These are phyloP conservation scores for Drosophila miranda DNA, from an alignment of 1,140 invertebrate genomes.

Conservation along the genomic window DNA sequence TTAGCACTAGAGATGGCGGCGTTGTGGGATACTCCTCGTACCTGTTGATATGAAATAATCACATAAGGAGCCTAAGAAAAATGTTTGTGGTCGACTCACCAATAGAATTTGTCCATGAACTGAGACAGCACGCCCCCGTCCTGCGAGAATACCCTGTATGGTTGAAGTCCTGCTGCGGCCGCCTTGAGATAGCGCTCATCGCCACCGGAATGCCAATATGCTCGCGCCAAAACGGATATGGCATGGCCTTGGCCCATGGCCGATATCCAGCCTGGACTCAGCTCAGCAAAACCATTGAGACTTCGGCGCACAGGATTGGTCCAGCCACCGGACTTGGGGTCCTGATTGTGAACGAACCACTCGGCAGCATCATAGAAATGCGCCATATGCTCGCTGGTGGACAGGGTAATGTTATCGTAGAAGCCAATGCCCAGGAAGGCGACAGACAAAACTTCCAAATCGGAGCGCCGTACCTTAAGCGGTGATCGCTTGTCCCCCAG, in stretches of 20 bases:
- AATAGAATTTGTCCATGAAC: constrained; percentile 91
- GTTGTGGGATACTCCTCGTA: constrained; percentile 99
- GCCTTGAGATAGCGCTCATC: constrained; percentile 90
- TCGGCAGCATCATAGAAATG: constrained; percentile 96
- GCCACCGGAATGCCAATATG: constrained; percentile 91
- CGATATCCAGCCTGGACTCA: constrained; percentile 96
- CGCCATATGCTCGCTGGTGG: constrained; percentile 92
- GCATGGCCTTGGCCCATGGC: constrained; percentile 99
- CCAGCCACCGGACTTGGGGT: constrained; percentile 92
- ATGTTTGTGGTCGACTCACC: constrained; percentile 81
- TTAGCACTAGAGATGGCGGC: constrained; percentile 97
- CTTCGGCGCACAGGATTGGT: constrained; percentile 92
- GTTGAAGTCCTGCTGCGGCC: constrained; percentile 90
- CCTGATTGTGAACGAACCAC: constrained; percentile 96
- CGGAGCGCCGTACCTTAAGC: constrained; percentile 88
- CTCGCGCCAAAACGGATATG: constrained; percentile 95
- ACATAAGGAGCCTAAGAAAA: neutral
- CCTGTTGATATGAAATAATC: constrained; percentile 84
- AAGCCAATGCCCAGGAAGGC: constrained; percentile 87
- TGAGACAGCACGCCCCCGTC: constrained; percentile 93
- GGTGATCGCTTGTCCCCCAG: constrained; percentile 85
- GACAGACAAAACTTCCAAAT: constrained; percentile 85
- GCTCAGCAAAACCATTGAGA: constrained; percentile 89
- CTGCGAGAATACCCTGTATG: constrained; percentile 89
- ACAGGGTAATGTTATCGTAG: constrained; percentile 91